phyloP scores from a whole-genome alignment of 1,140 invertebrate species.

The Bathynomus jamesi region DNA sequence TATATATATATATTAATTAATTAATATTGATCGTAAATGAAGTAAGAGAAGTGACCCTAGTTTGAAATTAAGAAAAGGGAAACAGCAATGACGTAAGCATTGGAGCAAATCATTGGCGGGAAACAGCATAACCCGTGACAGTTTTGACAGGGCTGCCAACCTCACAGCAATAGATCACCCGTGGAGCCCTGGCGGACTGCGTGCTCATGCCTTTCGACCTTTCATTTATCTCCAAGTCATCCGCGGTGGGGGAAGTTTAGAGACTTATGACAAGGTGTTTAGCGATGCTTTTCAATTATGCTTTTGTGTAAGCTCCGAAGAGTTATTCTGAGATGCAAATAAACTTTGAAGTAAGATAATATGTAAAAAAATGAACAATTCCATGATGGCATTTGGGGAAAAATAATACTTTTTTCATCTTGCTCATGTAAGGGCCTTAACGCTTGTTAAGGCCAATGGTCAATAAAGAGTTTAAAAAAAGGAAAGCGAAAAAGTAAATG shows the following conservation, averaged over 20 bases:
- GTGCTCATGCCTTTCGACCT: background rate
- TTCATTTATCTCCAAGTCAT: background rate
- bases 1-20: background rate
- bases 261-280: background rate
- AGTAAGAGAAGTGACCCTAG: background rate
- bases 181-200: background rate
- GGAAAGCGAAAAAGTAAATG: background rate
- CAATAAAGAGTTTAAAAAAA: background rate
- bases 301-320: background rate
- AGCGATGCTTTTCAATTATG: background rate
- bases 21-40: background rate
- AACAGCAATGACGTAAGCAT: background rate
- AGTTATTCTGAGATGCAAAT: background rate
- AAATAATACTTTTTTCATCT: background rate
- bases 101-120: background rate
- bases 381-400: no score
- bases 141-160: background rate
- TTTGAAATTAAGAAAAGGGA: background rate
- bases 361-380: background rate
- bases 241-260: background rate
- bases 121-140: background rate
- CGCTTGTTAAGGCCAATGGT: background rate
- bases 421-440: background rate
- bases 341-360: background rate
- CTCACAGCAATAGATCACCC: background rate